These are phyloP conservation scores for Erebia palarica DNA, from an alignment of 2,888 invertebrate species.

Conservation along the genomic window DNA sequence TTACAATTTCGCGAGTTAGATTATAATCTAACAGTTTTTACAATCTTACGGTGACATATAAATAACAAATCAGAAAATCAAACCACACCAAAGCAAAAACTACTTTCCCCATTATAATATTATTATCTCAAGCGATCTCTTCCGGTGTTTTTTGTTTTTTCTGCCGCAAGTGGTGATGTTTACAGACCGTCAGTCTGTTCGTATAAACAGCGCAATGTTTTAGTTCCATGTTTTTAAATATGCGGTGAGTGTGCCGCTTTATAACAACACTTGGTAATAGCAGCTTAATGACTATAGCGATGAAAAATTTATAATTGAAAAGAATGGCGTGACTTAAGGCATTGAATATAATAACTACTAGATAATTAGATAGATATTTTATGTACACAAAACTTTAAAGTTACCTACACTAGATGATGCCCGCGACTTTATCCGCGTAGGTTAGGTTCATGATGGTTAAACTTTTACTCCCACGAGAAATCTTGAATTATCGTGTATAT, in stretches of 20 bases:
- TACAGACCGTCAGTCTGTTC: slow-evolving; percentile 48
- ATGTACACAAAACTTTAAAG: too few species aligned
- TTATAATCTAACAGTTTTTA: too few species aligned
- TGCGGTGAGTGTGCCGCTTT: slow-evolving; percentile 31
- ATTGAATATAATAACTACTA: too few species aligned
- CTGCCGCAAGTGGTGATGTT: slow-evolving; percentile 51
- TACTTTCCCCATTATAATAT: not conserved
- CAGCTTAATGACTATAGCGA: slow-evolving; percentile 20
- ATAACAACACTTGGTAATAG: slow-evolving; percentile 32
- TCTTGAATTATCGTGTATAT: too few species aligned
- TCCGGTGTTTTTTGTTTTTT: slow-evolving; percentile 24
- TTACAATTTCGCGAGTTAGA: too few species aligned
- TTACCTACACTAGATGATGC: too few species aligned
- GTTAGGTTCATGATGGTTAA: too few species aligned
- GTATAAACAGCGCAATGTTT: slow-evolving; percentile 50
- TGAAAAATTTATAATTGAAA: not conserved
- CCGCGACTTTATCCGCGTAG: too few species aligned
- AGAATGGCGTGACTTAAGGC: too few species aligned
- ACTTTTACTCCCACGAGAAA: too few species aligned
- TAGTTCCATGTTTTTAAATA: slow-evolving; percentile 56
- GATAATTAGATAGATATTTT: too few species aligned
- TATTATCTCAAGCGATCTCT: slow-evolving; percentile 13
- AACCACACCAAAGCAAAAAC: not conserved
- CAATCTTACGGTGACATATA: too few species aligned
- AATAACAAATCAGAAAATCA: not conserved